Base-by-base conservation (phyloP, 2,888 invertebrate species). In the Parasteatoda lunata region DNA sequence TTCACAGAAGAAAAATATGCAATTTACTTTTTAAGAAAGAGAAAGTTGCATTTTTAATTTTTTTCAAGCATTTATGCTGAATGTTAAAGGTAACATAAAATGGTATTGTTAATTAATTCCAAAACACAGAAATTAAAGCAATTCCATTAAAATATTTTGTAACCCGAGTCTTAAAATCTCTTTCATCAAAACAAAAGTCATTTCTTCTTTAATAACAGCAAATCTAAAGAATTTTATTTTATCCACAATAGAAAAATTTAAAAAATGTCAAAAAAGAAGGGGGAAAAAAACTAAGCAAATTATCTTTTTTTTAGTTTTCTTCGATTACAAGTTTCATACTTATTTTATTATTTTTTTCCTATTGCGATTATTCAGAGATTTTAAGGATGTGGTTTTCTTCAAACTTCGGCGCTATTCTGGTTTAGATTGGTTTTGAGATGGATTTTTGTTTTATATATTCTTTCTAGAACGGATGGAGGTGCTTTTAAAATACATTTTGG, bases 401-500 rank as follows among this genome's bases (percentile, higher is more conserved):
- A 72, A 69, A 78, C 70, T 59, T 78, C 54, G 15, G 30, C 9
- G 54, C 72, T 47, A 73, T 66, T 72, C 70, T 15, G 30, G 45
- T 45, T 52, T 51, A 72, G 66, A 73, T 73, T 66, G 48, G 51
- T 73, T 72, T 78, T 54, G 30, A 65, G 66, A 52, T 47, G n/a
- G 72, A 73, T 52, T 66, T 77, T 69, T 77, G 13, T 48, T 15
- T 30, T 45, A 78, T 78, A 72, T 51, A 15, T 49, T 47, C 30
- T 68, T 75, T 9, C 52, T 49, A 68, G 72, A n/a, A 51, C 54
- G 68, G 66, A 75, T 75, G 75, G 81, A 68, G 48, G 68, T 47
- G 68, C 81, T 81, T 81, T 81, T 52, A 68, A 81, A 73, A 75
- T 75, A 69, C 81, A 75, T 75, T 81, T 47, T 75, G 49, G 69